These are phyloP conservation scores for Agrypnia vestita DNA, from an alignment of 1,140 invertebrate genomes.

Conservation along the genomic window DNA sequence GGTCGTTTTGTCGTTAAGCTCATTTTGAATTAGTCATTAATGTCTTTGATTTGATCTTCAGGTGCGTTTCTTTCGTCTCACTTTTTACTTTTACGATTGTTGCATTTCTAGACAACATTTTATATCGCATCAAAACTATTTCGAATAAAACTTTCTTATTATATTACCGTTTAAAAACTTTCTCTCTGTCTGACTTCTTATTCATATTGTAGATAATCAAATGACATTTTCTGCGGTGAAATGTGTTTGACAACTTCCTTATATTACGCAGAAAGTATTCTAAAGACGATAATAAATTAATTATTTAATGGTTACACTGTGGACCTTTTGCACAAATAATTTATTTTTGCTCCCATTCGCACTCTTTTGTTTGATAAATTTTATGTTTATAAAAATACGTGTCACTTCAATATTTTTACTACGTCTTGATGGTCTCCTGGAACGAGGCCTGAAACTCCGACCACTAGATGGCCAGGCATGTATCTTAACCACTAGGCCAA, in stretches of 20 bases:
- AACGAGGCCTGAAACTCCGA: no score
- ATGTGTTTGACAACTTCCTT: conserved; percentile 8
- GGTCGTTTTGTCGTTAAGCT: conserved; percentile 36
- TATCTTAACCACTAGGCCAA: no score
- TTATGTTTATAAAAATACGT: no score
- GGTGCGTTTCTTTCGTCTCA: conserved; percentile 12
- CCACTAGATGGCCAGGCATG: no score
- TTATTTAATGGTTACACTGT: no score
- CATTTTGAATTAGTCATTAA: conserved; percentile 36
- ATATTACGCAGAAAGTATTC: no score
- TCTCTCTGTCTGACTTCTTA: conserved; percentile 1
- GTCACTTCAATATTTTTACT: no score
- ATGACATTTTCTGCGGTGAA: background rate
- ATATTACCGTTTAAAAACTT: background rate
- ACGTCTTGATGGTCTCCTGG: no score
- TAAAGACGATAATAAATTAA: no score
- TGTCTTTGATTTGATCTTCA: conserved; percentile 24
- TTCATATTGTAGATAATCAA: background rate
- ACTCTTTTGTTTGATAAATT: no score
- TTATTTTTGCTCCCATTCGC: no score
- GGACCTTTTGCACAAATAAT: no score
- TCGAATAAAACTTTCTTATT: conserved; percentile 2
- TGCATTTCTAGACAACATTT: background rate
- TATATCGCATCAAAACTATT: background rate
- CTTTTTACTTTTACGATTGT: conserved; percentile 1